phyloP scores from a whole-genome alignment of 2,888 invertebrate genomes.

The Gari tellinella region DNA sequence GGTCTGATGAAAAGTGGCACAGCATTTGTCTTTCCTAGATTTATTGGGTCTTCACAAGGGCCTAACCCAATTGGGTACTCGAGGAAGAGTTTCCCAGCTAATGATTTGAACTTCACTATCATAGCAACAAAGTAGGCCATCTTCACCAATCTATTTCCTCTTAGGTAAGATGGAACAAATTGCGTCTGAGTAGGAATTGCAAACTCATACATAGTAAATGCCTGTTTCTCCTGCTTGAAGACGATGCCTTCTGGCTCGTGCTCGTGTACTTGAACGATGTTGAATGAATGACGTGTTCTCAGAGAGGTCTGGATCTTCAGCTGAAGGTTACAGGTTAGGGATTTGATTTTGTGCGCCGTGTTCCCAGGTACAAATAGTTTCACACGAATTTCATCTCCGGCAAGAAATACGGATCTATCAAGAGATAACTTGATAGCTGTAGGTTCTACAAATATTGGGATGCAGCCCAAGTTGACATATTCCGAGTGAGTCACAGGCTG shows the following conservation, averaged over 20 bases:
- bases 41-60: conserved; percentile 68
- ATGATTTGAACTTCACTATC: conserved; percentile 68
- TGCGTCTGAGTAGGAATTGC: conserved; percentile 72
- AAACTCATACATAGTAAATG: conserved; percentile 65
- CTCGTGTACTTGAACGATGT: conserved; percentile 58
- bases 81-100: conserved; percentile 72
- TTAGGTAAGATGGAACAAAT: conserved; percentile 73
- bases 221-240: conserved; percentile 43
- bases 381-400: conserved; percentile 77
- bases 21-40: conserved; percentile 59
- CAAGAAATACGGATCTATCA: conserved; percentile 74
- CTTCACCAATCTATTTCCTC: conserved; percentile 67
- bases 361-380: conserved; percentile 61
- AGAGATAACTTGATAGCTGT: conserved; percentile 67
- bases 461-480: conserved; percentile 70
- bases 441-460: conserved; percentile 50
- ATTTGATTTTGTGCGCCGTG: conserved; percentile 65
- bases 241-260: conserved; percentile 63
- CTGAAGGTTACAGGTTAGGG: conserved; percentile 68
- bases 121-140: conserved; percentile 72
- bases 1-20: conserved; percentile 77
- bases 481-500: conserved; percentile 75
- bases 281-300: conserved; percentile 57
- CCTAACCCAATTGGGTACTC: conserved; percentile 76
- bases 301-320: conserved; percentile 60